A percentile compares a stretch with the other conserved stretches of the same genome.
Conservation (phyloP, 2,888 invertebrate species). For the Coronaproctus castanopsis region DNA sequence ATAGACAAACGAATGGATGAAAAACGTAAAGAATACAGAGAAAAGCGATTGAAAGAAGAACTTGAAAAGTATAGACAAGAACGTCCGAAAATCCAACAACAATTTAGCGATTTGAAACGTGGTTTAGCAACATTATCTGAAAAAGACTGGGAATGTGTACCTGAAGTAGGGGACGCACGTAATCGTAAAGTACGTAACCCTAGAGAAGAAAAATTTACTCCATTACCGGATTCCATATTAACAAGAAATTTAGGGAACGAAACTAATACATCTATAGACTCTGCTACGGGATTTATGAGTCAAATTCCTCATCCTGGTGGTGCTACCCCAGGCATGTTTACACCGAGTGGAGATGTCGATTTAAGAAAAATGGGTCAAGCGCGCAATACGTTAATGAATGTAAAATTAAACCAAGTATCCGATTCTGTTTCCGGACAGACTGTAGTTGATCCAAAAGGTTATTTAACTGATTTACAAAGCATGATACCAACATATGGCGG, state of each 20-base stretch:
- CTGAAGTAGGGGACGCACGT: constrained; percentile 97
- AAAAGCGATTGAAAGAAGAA: constrained; percentile 71
- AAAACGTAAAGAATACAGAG: constrained; percentile 86
- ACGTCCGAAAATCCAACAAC: constrained; percentile 95
- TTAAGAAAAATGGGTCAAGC: constrained; percentile 97
- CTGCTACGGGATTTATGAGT: constrained; percentile 63
- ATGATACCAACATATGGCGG: constrained; percentile 99
- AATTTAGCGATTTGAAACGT: constrained; percentile 91
- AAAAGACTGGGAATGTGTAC: constrained; percentile 91
- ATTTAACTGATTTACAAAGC: constrained; percentile 95
- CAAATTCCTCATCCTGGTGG: constrained; percentile 64
- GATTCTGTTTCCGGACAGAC: constrained; percentile 98
- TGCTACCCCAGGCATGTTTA: constrained; percentile 63
- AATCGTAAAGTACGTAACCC: constrained; percentile 93
- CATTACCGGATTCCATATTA: constrained; percentile 87
- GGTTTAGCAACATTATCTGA: constrained; percentile 62
- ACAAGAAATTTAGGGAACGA: constrained; percentile 70
- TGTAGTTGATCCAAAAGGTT: constrained; percentile 98
- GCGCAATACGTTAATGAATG: constrained; percentile 95
- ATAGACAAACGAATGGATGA: constrained; percentile 99
- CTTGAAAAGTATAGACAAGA: constrained; percentile 95
- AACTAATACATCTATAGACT: constrained; percentile 55
- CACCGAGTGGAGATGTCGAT: constrained; percentile 72
- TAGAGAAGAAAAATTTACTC: constrained; percentile 87
- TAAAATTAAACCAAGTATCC: constrained; percentile 82